Evolutionary conservation across 2,113 vertebrate species (phyloP).

Genomic region (Pollachius pollachius): DNA sequence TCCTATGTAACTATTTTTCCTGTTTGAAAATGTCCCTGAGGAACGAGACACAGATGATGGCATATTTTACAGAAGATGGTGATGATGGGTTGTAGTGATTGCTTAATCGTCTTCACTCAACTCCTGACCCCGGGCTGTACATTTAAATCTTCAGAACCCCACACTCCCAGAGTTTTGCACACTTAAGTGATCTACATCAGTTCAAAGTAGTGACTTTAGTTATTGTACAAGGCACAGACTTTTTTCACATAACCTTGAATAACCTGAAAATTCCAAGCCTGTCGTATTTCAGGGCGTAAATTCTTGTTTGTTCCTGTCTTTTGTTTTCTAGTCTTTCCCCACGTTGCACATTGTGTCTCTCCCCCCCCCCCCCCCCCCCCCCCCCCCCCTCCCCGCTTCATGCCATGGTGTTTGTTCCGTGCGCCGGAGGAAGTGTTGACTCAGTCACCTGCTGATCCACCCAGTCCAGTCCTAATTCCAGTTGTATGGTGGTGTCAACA

Average conservation of each 20-base stretch:
- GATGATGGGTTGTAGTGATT: too few relatives aligned
- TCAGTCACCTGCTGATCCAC: background rate
- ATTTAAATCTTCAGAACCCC: background rate
- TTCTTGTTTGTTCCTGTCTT: conserved; percentile 51
- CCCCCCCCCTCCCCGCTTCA: background rate
- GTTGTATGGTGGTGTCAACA: too few relatives aligned
- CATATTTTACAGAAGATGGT: background rate
- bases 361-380: background rate
- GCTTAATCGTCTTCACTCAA: too few relatives aligned
- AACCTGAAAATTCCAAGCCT: conserved; percentile 17
- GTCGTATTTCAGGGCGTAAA: conserved; percentile 47
- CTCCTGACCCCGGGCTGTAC: background rate
- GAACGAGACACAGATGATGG: conserved; percentile 12
- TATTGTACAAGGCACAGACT: conserved; percentile 7
- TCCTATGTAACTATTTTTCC: conserved; percentile 53
- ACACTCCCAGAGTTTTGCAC: background rate
- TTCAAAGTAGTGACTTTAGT: background rate
- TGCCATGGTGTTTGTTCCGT: background rate
- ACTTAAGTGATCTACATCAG: too few relatives aligned
- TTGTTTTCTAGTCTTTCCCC: conserved; percentile 45
- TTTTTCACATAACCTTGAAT: conserved; percentile 12
- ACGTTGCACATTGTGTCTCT: conserved; percentile 35
- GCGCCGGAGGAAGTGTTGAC: conserved; percentile 38
- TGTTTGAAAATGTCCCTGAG: conserved; percentile 28
- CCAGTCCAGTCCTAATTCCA: too few relatives aligned